Evolutionary conservation across 2,797 vertebrate species (phyloP).

Genomic region (Graptemys geographica): DNA sequence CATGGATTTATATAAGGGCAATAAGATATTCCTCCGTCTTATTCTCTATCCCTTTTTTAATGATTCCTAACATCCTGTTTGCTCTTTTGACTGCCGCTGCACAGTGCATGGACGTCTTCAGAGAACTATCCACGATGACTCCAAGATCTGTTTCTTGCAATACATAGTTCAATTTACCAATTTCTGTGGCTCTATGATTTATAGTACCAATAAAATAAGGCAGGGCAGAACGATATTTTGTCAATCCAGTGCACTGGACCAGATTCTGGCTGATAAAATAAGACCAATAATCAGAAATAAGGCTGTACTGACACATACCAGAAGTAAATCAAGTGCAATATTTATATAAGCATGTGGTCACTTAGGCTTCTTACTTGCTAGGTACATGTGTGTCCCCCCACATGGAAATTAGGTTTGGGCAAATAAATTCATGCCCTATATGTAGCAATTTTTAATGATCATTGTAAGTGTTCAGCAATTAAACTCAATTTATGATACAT

Average conservation of each 20-base stretch:
- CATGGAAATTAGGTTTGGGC: not conserved
- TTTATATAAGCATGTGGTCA: not conserved
- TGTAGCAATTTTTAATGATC: rapidly evolving
- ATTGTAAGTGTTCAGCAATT: rapidly evolving
- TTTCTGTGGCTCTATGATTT: not conserved
- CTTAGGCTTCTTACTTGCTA: not conserved
- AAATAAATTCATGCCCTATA: not conserved
- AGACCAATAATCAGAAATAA: not conserved
- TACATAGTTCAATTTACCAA: not conserved
- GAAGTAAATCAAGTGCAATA: not conserved
- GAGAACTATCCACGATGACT: too few relatives aligned
- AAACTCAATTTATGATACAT: not conserved
- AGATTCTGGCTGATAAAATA: not conserved
- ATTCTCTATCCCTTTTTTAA: too few relatives aligned
- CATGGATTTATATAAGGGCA: too few relatives aligned
- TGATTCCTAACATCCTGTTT: too few relatives aligned
- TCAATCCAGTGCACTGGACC: conserved; percentile 15
- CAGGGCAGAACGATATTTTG: not conserved
- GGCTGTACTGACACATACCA: not conserved
- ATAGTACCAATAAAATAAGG: conserved; percentile 20
- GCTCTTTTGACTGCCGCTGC: too few relatives aligned
- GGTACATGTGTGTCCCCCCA: not conserved
- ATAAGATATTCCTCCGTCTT: too few relatives aligned
- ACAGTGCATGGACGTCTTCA: too few relatives aligned
- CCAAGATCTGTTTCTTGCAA: not conserved